phyloP scores from a whole-genome alignment of 2,888 invertebrate genomes.

The Parasteatoda lunata region DNA sequence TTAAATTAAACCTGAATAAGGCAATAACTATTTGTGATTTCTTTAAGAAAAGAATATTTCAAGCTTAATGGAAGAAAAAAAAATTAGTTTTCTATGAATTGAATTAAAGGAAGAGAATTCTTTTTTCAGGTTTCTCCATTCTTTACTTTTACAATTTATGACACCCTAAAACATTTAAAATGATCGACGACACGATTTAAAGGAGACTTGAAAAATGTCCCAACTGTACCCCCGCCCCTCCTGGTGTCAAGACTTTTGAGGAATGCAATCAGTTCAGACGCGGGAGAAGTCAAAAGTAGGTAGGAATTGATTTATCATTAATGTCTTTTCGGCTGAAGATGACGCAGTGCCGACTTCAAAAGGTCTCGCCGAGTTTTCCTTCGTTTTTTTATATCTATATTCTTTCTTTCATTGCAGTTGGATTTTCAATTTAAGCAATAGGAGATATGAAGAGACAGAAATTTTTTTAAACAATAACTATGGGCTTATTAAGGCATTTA shows the following conservation, averaged over 20 bases:
- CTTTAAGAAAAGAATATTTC: too few relatives aligned
- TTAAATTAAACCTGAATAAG: too few relatives aligned
- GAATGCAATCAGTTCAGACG: slow-evolving; percentile 32
- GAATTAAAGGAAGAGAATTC: neutral
- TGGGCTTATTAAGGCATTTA: too few relatives aligned
- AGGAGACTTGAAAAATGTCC: neutral
- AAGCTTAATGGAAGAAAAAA: neutral
- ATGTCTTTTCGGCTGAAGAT: slow-evolving; percentile 40
- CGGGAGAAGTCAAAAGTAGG: slow-evolving; percentile 25
- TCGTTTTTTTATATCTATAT: neutral
- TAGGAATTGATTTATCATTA: slow-evolving; percentile 54
- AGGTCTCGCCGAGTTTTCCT: slow-evolving; percentile 2
- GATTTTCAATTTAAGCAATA: too few relatives aligned
- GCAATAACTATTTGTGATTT: too few relatives aligned
- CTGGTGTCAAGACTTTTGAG: slow-evolving; percentile 18
- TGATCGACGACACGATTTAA: slow-evolving; percentile 2
- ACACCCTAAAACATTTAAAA: slow-evolving; percentile 1
- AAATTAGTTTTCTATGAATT: neutral
- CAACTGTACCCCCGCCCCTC: neutral
- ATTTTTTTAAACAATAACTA: too few relatives aligned
- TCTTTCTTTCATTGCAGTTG: neutral
- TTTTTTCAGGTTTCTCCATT: neutral
- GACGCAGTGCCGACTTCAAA: slow-evolving; percentile 30
- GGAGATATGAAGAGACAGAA: too few relatives aligned
- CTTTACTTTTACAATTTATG: neutral